Percentiles rank a stretch among this genome's conserved stretches.
These are phyloP conservation scores for Acronicta leporina DNA, from an alignment of 2,888 invertebrate species.

Conservation along the genomic window DNA sequence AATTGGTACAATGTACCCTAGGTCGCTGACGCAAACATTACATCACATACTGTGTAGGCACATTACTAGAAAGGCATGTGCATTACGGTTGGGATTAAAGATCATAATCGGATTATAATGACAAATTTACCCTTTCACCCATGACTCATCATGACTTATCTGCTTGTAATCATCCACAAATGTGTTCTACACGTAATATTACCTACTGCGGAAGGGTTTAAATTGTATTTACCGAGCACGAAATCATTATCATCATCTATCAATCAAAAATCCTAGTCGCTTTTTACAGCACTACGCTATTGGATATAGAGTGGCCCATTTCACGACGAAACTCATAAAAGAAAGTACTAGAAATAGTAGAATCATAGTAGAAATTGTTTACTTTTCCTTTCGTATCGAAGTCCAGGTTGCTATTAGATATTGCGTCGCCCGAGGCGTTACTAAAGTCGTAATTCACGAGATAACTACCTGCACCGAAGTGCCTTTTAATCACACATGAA, in stretches of 20 bases:
- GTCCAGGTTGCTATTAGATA: neutral
- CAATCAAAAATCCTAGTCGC: too few species aligned
- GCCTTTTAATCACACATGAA: slow-evolving; percentile 36
- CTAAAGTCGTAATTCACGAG: slow-evolving; percentile 26
- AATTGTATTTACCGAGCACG: neutral
- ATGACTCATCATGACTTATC: neutral
- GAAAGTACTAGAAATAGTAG: neutral
- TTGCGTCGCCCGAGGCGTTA: slow-evolving; percentile 7
- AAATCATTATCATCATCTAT: neutral
- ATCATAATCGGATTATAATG: slow-evolving; percentile 12
- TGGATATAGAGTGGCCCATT: too few species aligned
- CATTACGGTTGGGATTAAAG: slow-evolving; percentile 10
- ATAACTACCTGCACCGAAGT: slow-evolving; percentile 20
- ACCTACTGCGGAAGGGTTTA: neutral
- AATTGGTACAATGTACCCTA: neutral
- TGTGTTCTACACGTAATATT: neutral
- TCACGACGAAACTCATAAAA: neutral
- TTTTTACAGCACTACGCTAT: too few species aligned
- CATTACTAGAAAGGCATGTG: slow-evolving; percentile 7
- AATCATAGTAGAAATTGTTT: neutral
- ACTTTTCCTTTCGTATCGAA: slow-evolving; percentile 7
- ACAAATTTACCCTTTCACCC: neutral
- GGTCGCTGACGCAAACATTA: slow-evolving; percentile 24
- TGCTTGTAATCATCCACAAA: neutral
- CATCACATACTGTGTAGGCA: slow-evolving; percentile 6